Evolutionary conservation across 2,888 invertebrate species (phyloP).

Genomic region (Tenodera sinensis): DNA sequence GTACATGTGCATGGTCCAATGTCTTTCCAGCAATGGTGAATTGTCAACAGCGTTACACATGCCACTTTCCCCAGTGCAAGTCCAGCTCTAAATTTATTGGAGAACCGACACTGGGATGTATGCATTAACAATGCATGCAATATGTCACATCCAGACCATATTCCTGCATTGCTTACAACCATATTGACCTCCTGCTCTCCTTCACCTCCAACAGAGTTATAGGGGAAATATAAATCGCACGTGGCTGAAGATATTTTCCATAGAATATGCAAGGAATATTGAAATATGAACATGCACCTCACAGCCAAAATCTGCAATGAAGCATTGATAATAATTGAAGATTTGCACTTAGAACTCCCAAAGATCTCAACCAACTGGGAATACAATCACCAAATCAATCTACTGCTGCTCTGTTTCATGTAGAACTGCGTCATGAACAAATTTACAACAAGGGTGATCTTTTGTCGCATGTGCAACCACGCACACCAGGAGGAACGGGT

Average conservation of each 20-base stretch:
- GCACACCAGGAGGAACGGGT: too few relatives aligned
- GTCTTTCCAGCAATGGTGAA: slow-evolving; percentile 17
- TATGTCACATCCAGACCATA: slow-evolving; percentile 21
- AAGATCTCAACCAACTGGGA: slow-evolving; percentile 4
- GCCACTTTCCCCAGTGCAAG: slow-evolving; percentile 17
- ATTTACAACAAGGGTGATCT: too few relatives aligned
- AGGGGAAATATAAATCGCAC: slow-evolving; percentile 27
- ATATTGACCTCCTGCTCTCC: slow-evolving; percentile 29
- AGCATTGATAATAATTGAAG: slow-evolving; percentile 23
- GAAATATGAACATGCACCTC: slow-evolving; percentile 24
- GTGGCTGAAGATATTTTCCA: slow-evolving; percentile 28
- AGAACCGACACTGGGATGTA: slow-evolving; percentile 16
- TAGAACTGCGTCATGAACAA: too few relatives aligned
- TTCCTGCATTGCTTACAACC: slow-evolving; percentile 1
- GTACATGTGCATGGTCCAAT: slow-evolving; percentile 2
- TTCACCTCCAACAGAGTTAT: slow-evolving; percentile 34
- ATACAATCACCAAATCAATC: too few relatives aligned
- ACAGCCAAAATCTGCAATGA: slow-evolving; percentile 15
- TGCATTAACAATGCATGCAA: slow-evolving; percentile 14
- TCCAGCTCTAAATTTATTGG: slow-evolving; percentile 21
- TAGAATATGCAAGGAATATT: slow-evolving; percentile 35
- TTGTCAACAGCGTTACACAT: neutral
- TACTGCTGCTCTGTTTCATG: too few relatives aligned
- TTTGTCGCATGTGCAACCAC: too few relatives aligned
- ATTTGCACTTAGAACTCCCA: slow-evolving; percentile 15